Evolutionary conservation across 92 coral and sea anemone genomes (phyloP), one percentile per base, ranked within the genome.

Genomic region (Palythoa grandiflora): DNA sequence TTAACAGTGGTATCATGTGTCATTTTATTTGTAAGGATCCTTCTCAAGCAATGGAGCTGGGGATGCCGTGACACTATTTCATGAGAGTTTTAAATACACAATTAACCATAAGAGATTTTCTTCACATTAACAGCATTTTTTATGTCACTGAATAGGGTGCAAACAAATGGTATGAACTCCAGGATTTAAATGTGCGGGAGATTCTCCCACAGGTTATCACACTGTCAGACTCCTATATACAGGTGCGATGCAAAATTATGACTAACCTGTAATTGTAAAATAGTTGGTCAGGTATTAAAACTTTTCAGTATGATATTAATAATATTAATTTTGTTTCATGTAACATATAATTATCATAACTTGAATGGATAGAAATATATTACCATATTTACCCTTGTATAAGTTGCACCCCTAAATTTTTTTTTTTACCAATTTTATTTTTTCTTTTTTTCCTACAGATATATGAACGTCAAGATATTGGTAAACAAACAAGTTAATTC

Each of bases 161-260:
- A 10, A 92, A 91, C 90, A 96, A 97, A 90, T 97, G 99, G 99
- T 97, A 93, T 75, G 99, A 97, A 76, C 91, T 97, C 40, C 99
- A 97, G 88, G 99, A 97, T 85, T 89, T 97, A 44, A 98, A 97
- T 75, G 99, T 97, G 74, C 94, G 94, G 54, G 99, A 97, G 50
- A 97, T 97, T 38, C 90, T 97, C 6, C 99, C 99, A 36, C 99
- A 92, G 89, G 96, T 95, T 77, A 97, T 97, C 74, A 97, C 99
- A 5, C 96, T 97, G 13, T 97, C 99, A 12, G 98, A 97, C 73
- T 97, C 99, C 44, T 97, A 97, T 68, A 95, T 96, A 74, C 99
- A 97, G 98, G 99, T 97, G 57, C 40, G 15, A 28, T 28, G 28
- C 28, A 28, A 28, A 28, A 28, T 28, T 28, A 28, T 28, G 28